Base-by-base conservation (phyloP, 30 jellyfish, hydroid and myxozoan species). In the Turritopsis dohrnii region DNA sequence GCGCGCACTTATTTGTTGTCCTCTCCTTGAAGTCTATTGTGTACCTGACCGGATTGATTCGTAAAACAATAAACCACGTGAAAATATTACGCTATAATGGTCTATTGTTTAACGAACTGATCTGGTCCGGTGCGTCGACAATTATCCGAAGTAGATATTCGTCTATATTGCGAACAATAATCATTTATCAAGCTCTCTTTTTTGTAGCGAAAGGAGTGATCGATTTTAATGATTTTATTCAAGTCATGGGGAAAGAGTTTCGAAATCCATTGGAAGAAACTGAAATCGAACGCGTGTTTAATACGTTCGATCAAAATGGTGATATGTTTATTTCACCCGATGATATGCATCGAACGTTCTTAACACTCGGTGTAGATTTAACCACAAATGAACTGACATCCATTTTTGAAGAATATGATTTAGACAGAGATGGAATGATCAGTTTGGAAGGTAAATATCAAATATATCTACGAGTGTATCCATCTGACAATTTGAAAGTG, bases 321-420 rank as follows among this genome's bases (percentile, higher is more conserved):
- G 83, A 74, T n/a, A 24, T 41, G 52, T 74, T 74, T 74, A 74
- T 74, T 23, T 74, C 83, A 74, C 83, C 83, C 9, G 65, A 26
- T 16, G 83, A 74, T 24, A 74, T 74, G 83, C 83, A 74, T 74
- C 73, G 52, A 74, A 29, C 83, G 0, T 74, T 74, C 60, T 74
- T 74, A 29, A 74, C 83, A 29, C 52, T 74, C 17, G 83, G 83
- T 74, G n/a, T 74, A 28, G 83, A 74, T 23, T 30, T 74, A 22
- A 74, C 72, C 17, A 28, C 54, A 9, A n/a, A n/a, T 18, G 83
- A 74, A 74, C 16, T 74, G 17, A 74, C 28, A 16, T 73, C 54
- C 24, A 74, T 74, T 26, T 74, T 74, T 30, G 65, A 29, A 74
- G 83, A 74, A 4, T 30, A 24, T 23, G 83, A 74, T 30, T 21